Conservation (phyloP, 92 coral and sea anemone genomes). For the Paragorgia papillata region DNA sequence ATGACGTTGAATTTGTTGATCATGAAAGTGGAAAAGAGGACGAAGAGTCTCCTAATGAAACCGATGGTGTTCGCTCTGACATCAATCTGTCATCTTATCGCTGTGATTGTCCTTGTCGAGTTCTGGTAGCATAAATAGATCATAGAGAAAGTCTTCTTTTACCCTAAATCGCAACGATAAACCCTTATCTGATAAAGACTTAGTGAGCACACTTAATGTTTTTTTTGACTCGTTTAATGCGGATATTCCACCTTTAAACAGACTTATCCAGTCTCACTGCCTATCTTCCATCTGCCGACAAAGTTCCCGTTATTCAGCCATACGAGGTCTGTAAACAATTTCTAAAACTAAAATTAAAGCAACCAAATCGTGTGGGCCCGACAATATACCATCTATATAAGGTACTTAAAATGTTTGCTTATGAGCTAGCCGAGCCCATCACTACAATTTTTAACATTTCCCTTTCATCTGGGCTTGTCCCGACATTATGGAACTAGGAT, state of each 20-base stretch:
- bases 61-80: too few species aligned
- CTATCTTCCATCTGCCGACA: constrained; percentile 10
- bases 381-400: constrained; percentile 28
- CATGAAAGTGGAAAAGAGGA: too few species aligned
- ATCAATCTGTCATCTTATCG: too few species aligned
- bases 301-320: constrained; percentile 36
- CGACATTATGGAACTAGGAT: constrained; percentile 49
- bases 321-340: constrained; percentile 37
- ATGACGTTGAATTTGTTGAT: too few species aligned
- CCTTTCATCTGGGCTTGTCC: constrained; percentile 35
- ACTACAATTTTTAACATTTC: constrained; percentile 42
- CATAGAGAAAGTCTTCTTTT: too few species aligned
- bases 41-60: too few species aligned
- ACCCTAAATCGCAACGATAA: too few species aligned
- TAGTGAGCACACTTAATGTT: too few species aligned
- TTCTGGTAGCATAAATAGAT: too few species aligned
- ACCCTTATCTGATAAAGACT: too few species aligned
- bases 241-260: constrained; percentile 37
- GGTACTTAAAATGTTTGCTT: constrained; percentile 19
- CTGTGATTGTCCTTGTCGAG: too few species aligned
- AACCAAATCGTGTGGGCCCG: constrained; percentile 37
- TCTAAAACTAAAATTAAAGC: constrained; percentile 6
- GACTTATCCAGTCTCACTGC: neutral
- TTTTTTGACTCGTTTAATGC: constrained; percentile 13
- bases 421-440: constrained; percentile 27